Evolutionary conservation across 1,140 invertebrate genomes (phyloP).

Genomic region (Glossosoma conforme): DNA sequence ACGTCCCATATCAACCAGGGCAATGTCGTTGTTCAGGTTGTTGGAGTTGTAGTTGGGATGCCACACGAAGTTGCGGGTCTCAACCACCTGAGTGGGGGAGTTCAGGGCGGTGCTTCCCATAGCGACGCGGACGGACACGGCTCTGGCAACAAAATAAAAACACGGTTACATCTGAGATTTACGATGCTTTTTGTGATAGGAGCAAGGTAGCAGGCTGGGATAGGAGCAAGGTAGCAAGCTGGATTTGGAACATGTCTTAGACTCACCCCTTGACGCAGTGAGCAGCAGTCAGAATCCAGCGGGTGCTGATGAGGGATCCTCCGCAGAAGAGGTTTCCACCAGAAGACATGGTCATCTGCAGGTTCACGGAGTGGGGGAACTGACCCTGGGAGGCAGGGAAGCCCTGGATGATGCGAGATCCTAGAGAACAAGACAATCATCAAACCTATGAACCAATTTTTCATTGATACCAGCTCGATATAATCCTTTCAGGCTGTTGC

Average conservation of each 20-base stretch:
- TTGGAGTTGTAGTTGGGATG: constrained; percentile 12
- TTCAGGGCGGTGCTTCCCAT: neutral
- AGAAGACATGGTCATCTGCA: constrained; percentile 25
- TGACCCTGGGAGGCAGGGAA: constrained; percentile 32
- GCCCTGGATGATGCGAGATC: constrained; percentile 37
- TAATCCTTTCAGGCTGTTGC: too few relatives aligned
- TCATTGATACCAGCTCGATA: too few relatives aligned
- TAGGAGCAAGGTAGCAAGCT: neutral
- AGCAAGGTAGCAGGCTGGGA: too few relatives aligned
- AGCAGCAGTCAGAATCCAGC: constrained; percentile 48
- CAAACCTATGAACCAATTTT: too few relatives aligned
- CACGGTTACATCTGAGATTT: too few relatives aligned
- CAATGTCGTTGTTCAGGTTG: constrained; percentile 5
- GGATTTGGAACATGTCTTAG: neutral
- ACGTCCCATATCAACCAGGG: constrained; percentile 1
- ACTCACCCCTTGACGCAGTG: constrained; percentile 41
- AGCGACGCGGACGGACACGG: neutral
- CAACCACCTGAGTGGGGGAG: neutral
- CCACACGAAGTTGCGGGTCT: constrained; percentile 3
- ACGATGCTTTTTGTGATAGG: too few relatives aligned
- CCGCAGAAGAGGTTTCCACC: constrained; percentile 34
- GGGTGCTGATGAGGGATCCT: constrained; percentile 43
- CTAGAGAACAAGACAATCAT: too few relatives aligned
- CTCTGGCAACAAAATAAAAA: too few relatives aligned
- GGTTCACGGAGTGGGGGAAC: constrained; percentile 41